Conservation (phyloP, 2,113 vertebrate species). For the Oostethus manadensis region DNA sequence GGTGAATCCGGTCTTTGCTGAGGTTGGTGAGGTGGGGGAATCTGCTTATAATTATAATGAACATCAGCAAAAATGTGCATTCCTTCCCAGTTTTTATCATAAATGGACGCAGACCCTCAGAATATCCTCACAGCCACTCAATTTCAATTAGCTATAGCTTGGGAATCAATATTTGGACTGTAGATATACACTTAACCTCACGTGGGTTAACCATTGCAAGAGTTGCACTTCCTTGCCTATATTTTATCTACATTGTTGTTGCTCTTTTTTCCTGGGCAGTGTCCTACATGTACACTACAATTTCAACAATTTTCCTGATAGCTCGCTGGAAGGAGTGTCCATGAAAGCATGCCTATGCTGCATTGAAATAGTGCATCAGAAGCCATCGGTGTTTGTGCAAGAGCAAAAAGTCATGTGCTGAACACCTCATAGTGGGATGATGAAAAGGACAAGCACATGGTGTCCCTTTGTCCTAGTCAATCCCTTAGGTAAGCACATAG, state of each 20-base stretch:
- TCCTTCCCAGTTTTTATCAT: slow-evolving; percentile 53
- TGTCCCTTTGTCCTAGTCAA: slow-evolving; percentile 45
- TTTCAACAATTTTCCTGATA: slow-evolving; percentile 20
- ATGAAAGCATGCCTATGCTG: slow-evolving; percentile 19
- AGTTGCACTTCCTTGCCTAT: slow-evolving; percentile 7
- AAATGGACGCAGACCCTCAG: slow-evolving; percentile 59
- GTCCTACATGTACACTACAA: slow-evolving; percentile 27
- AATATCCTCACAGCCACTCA: too few species aligned
- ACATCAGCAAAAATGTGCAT: slow-evolving; percentile 58
- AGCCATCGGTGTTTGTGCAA: slow-evolving; percentile 24
- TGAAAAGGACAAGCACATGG: slow-evolving; percentile 50
- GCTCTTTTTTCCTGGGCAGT: slow-evolving; percentile 20
- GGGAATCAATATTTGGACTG: too few species aligned
- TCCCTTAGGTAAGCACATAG: slow-evolving; percentile 47
- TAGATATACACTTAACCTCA: too few species aligned
- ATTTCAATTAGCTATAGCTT: too few species aligned
- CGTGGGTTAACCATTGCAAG: slow-evolving; percentile 10
- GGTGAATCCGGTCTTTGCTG: slow-evolving; percentile 43
- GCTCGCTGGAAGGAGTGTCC: slow-evolving; percentile 21
- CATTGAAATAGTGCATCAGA: slow-evolving; percentile 22
- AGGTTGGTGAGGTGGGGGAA: slow-evolving; percentile 30
- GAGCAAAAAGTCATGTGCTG: slow-evolving; percentile 41
- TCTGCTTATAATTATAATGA: slow-evolving; percentile 45
- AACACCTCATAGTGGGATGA: slow-evolving; percentile 24
- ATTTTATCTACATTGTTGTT: slow-evolving; percentile 21